Conservation (phyloP, 2,888 invertebrate species). For the Griposia aprilina region DNA sequence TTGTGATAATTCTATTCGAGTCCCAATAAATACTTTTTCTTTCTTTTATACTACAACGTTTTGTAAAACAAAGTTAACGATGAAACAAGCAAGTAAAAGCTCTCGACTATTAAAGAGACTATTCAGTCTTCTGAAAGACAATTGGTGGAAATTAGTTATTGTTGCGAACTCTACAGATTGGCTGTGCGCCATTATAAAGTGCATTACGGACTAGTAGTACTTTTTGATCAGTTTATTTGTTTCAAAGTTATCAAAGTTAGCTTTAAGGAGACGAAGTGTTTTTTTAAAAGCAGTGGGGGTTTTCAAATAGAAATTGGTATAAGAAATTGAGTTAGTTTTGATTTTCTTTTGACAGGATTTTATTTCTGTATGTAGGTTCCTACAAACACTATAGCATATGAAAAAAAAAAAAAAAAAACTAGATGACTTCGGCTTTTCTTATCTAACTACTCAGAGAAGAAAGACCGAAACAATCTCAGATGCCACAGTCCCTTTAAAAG, state of each 20-base stretch:
- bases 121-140: not conserved
- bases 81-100: not conserved
- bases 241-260: not conserved
- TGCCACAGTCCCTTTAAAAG: not conserved
- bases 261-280: slow-evolving; percentile 19
- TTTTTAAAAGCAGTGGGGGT: not conserved
- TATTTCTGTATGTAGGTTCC: not conserved
- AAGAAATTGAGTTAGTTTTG: slow-evolving; percentile 4
- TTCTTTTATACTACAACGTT: not conserved
- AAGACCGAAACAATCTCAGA: not conserved
- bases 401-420: not conserved
- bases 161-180: slow-evolving; percentile 8
- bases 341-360: slow-evolving; percentile 9
- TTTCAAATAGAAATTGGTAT: not conserved
- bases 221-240: slow-evolving; percentile 27
- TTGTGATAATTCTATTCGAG: too few species aligned
- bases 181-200: not conserved
- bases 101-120: not conserved
- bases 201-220: slow-evolving; percentile 6
- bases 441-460: not conserved
- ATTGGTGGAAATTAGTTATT: slow-evolving; percentile 23
- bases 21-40: too few species aligned
- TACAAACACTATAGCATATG: not conserved
- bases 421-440: not conserved
- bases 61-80: not conserved